These are phyloP conservation scores for Nasonia giraulti DNA, from an alignment of 1,140 invertebrate genomes.

Conservation along the genomic window DNA sequence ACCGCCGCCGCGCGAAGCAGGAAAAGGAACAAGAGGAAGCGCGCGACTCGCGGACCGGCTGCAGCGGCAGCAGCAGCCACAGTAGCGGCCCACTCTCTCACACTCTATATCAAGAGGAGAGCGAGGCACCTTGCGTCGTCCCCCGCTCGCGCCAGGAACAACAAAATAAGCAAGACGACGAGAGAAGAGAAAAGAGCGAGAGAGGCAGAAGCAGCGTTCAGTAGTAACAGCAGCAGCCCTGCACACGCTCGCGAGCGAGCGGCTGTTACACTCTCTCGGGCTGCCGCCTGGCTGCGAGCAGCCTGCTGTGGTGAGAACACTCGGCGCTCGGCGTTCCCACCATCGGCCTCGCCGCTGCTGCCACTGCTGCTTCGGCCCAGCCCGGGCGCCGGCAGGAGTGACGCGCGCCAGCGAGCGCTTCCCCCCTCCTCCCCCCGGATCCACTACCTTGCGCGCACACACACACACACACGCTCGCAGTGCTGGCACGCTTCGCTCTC, in stretches of 20 bases:
- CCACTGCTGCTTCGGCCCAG: constrained; percentile 55
- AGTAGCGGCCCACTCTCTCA: constrained; percentile 16
- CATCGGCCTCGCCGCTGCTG: constrained; percentile 69
- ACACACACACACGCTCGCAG: not conserved
- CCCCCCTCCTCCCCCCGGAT: not conserved
- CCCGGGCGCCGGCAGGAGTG: constrained; percentile 48
- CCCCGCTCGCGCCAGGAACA: constrained; percentile 23
- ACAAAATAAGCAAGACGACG: not conserved
- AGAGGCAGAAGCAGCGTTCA: constrained; percentile 10
- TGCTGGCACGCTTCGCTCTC: not conserved
- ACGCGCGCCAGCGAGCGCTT: constrained; percentile 34
- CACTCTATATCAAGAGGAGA: not conserved
- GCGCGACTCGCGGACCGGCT: constrained; percentile 32
- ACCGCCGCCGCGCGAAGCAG: not conserved
- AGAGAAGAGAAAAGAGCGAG: not conserved
- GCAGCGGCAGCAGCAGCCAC: not conserved
- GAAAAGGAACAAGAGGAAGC: not conserved
- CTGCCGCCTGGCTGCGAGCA: constrained; percentile 59
- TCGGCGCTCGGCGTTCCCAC: constrained; percentile 72
- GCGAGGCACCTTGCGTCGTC: constrained; percentile 19
- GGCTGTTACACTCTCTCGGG: constrained; percentile 49
- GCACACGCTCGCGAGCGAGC: constrained; percentile 42
- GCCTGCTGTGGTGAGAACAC: constrained; percentile 72
- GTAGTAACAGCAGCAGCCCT: constrained; percentile 19
- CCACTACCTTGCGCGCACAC: not conserved